Percentiles rank a stretch among this genome's conserved stretches.
Evolutionary conservation across 53 echinoderm and acorn worm species (phyloP).

Genomic region (Antedon mediterranea): DNA sequence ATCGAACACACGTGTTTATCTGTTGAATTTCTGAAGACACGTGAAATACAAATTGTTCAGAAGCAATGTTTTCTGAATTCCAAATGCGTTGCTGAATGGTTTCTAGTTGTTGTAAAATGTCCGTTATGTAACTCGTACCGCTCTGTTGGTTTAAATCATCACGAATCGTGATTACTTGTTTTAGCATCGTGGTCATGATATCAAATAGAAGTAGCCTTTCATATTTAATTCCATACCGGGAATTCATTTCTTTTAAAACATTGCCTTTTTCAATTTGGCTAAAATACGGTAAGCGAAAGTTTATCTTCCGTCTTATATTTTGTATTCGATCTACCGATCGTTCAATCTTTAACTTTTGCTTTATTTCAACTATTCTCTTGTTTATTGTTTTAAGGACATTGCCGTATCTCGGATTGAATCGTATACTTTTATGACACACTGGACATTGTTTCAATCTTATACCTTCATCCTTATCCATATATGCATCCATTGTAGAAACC

Average conservation of each 20-base stretch:
- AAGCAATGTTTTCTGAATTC: neutral
- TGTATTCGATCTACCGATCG: constrained; percentile 13
- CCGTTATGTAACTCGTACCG: neutral
- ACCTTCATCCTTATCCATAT: constrained; percentile 23
- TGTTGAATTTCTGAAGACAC: no score
- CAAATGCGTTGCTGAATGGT: neutral
- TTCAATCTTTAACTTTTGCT: constrained; percentile 5
- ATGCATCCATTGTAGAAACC: constrained; percentile 31
- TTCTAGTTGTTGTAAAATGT: neutral
- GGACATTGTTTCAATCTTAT: constrained; percentile 50
- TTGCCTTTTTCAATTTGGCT: neutral
- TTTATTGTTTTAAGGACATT: neutral
- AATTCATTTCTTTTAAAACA: neutral
- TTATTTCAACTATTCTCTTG: neutral
- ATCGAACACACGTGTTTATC: neutral
- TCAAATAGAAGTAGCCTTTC: neutral
- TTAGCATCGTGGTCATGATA: neutral
- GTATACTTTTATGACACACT: constrained; percentile 40
- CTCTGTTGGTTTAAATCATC: neutral
- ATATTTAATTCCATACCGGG: neutral
- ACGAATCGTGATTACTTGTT: neutral
- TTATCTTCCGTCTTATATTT: neutral
- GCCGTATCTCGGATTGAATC: constrained; percentile 55
- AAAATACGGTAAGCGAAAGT: neutral
- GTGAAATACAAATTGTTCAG: neutral